Base-by-base conservation (phyloP, 1,140 invertebrate species). In the Atta texana region DNA sequence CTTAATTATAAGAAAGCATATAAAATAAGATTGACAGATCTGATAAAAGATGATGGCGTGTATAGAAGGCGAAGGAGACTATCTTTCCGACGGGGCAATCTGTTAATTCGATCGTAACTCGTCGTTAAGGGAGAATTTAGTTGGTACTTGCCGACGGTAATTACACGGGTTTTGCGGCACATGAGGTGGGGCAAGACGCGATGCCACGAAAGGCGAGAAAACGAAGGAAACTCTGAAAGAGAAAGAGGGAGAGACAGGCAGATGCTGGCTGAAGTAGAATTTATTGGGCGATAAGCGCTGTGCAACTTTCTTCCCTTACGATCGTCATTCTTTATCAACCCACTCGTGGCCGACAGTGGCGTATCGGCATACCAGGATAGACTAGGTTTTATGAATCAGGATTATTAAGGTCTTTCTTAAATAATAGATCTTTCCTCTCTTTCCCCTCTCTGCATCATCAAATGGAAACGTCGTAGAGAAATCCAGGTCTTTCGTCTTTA, bases 71-170 rank as follows among this genome's bases (percentile, higher is more conserved):
- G 34, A 21, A 66, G 51, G n/a, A 81, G 71, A 63, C 77, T 80
- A 75, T 75, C 69, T 61, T 88, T 66, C 51, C 82, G 66, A 53
- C 66, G 63, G 49, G 87, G 86, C 89, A 91, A 94, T 94, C 90
- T 92, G 92, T 94, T 93, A 94, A 94, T 93, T 93, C 88, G 93
- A 93, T 93, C 93, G 92, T 94, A 94, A 94, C 93, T 94, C 91
- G 93, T 93, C 92, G 91, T 93, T 93, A 93, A 87, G 72, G 89
- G 90, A 89, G 92, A 94, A 94, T 94, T 93, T 92, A 92, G 92
- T 91, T 93, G 89, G 85, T 92, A 92, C 90, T 93, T 89, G 90
- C 69, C 78, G 66, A 77, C 91, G 91, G 93, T 94, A 94, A 94
- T 93, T 94, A 94, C 90, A 91, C 81, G 78, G 88, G 91, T 92